Conservation (phyloP, 1,140 invertebrate species). For the Polyergus mexicanus region DNA sequence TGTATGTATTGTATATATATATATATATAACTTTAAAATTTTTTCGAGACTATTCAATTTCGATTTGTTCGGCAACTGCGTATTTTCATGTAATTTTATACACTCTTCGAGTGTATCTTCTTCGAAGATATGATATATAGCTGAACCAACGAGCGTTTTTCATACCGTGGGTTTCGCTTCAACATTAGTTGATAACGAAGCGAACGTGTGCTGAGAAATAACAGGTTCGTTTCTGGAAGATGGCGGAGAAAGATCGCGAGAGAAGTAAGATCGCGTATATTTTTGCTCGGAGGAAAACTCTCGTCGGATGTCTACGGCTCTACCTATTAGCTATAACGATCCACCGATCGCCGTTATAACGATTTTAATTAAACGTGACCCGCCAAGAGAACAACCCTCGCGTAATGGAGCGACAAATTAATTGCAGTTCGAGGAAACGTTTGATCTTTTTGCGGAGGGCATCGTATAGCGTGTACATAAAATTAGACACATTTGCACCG, state of each 20-base stretch:
- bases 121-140: constrained; percentile 25
- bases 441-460: constrained; percentile 57
- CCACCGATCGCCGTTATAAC: constrained; percentile 57
- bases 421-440: constrained; percentile 55
- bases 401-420: constrained; percentile 65
- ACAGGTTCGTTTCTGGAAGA: constrained; percentile 47
- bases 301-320: constrained; percentile 51
- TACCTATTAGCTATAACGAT: constrained; percentile 68
- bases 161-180: constrained; percentile 42
- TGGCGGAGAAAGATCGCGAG: constrained; percentile 38
- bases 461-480: background rate
- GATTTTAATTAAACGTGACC: constrained; percentile 68
- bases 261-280: constrained; percentile 58
- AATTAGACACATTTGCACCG: constrained; percentile 21
- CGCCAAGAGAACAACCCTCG: background rate
- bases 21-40: background rate
- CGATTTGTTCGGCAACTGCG: constrained; percentile 17
- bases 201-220: constrained; percentile 61
- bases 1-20: no score
- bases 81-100: constrained; percentile 3
- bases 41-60: constrained; percentile 22
- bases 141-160: constrained; percentile 53
- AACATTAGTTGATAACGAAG: constrained; percentile 59
- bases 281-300: constrained; percentile 59
- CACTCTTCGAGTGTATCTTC: background rate